These are phyloP conservation scores for Gastracanthus pulcherrimus DNA, from an alignment of 2,888 invertebrate genomes.

Conservation along the genomic window DNA sequence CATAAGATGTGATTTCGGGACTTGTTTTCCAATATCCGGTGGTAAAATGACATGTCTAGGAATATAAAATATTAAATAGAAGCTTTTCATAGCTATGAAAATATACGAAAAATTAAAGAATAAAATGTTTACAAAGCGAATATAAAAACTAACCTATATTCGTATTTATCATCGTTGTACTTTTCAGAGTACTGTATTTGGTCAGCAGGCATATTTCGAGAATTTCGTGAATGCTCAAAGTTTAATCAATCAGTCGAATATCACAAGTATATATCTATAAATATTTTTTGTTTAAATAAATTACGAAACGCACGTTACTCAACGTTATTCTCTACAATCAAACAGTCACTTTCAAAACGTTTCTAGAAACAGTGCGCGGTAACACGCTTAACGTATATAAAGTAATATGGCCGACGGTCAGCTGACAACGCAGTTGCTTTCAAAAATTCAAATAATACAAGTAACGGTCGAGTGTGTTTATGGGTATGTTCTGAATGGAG, in stretches of 20 bases:
- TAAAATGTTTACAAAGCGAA: not conserved
- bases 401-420: not conserved
- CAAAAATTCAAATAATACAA: too few species aligned
- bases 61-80: slow-evolving; percentile 22
- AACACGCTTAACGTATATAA: not conserved
- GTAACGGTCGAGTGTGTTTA: too few species aligned
- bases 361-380: not conserved
- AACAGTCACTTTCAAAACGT: not conserved
- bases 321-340: not conserved
- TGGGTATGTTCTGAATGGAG: too few species aligned
- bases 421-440: too few species aligned
- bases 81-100: not conserved
- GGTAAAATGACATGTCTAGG: slow-evolving; percentile 94
- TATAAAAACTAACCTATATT: slow-evolving; percentile 85
- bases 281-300: not conserved
- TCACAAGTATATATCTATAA: not conserved
- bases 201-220: slow-evolving; percentile 85
- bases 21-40: slow-evolving; percentile 88
- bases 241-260: not conserved
- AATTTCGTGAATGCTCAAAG: too few species aligned
- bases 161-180: slow-evolving; percentile 91
- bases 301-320: not conserved
- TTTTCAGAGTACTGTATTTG: slow-evolving; percentile 96
- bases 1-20: slow-evolving; percentile 94
- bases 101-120: not conserved